Conservation (phyloP, 35 echinoderm and acorn worm genomes). For the Lytechinus variegatus region DNA sequence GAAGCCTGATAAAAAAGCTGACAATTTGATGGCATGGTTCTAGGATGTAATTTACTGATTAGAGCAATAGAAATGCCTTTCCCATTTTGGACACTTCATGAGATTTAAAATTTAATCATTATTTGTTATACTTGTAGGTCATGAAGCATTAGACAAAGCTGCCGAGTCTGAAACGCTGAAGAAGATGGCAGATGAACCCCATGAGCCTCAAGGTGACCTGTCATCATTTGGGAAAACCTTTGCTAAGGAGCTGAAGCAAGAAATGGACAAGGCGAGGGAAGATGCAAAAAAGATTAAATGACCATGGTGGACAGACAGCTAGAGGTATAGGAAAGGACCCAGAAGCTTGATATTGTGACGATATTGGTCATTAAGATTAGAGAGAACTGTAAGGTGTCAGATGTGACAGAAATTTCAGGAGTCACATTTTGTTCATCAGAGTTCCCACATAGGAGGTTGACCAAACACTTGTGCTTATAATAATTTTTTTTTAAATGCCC, state of each 20-base stretch:
- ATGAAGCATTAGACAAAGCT: constrained; percentile 88
- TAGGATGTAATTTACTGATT: too few relatives aligned
- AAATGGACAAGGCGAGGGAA: constrained; percentile 75
- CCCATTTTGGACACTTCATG: too few relatives aligned
- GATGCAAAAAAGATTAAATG: constrained; percentile 63
- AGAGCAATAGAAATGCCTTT: too few relatives aligned
- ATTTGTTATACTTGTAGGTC: constrained; percentile 51
- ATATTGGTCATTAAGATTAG: not conserved
- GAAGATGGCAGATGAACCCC: constrained; percentile 70
- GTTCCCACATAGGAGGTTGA: too few relatives aligned
- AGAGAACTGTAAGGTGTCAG: not conserved
- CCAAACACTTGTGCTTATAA: too few relatives aligned
- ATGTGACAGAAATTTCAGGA: not conserved
- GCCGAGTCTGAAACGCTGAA: constrained; percentile 75
- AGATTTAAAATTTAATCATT: not conserved
- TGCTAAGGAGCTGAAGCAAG: constrained; percentile 82
- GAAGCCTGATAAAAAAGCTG: too few relatives aligned
- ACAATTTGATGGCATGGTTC: too few relatives aligned
- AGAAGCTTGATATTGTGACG: not conserved
- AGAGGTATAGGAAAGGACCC: not conserved
- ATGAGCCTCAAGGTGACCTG: constrained; percentile 31
- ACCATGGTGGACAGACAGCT: not conserved
- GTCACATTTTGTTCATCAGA: too few relatives aligned
- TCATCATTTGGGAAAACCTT: constrained; percentile 81
- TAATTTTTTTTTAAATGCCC: too few relatives aligned